phyloP scores from a whole-genome alignment of 2,888 invertebrate genomes.

The Aleiodes testaceus region DNA sequence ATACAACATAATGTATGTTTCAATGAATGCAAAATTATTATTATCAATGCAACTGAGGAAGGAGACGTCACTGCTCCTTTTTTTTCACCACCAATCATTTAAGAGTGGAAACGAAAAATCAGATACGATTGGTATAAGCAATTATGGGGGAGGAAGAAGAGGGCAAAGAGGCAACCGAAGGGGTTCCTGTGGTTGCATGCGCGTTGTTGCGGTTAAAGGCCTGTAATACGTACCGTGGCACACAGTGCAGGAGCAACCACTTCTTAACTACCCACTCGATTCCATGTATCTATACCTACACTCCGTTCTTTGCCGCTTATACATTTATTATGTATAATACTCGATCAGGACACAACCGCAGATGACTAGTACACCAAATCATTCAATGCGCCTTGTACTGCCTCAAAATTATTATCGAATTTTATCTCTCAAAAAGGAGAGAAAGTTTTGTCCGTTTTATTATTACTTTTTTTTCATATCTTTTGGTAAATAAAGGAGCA shows the following conservation, averaged over 20 bases:
- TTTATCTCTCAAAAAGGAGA: too few relatives aligned
- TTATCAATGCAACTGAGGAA: too few relatives aligned
- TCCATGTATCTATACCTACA: slow-evolving; percentile 25
- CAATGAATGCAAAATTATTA: too few relatives aligned
- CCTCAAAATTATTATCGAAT: background rate
- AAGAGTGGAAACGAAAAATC: slow-evolving; percentile 18
- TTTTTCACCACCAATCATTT: slow-evolving; percentile 9
- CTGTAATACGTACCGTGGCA: slow-evolving; percentile 67
- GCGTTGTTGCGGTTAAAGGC: slow-evolving; percentile 70
- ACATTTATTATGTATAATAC: slow-evolving; percentile 63
- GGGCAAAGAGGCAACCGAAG: slow-evolving; percentile 54
- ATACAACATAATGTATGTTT: slow-evolving; percentile 20
- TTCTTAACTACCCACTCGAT: slow-evolving; percentile 64
- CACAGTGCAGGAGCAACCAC: slow-evolving; percentile 59
- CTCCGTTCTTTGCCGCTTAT: slow-evolving; percentile 36
- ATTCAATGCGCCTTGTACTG: slow-evolving; percentile 1
- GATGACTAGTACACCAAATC: slow-evolving; percentile 40
- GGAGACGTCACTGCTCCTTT: background rate
- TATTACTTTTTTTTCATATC: too few relatives aligned
- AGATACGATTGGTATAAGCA: slow-evolving; percentile 50
- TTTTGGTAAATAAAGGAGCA: too few relatives aligned
- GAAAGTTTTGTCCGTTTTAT: too few relatives aligned
- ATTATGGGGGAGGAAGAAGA: slow-evolving; percentile 59
- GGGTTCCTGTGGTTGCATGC: slow-evolving; percentile 68
- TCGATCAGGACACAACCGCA: slow-evolving; percentile 59